Evolutionary conservation across 2,888 invertebrate species (phyloP).

Genomic region (Tigriopus californicus): DNA sequence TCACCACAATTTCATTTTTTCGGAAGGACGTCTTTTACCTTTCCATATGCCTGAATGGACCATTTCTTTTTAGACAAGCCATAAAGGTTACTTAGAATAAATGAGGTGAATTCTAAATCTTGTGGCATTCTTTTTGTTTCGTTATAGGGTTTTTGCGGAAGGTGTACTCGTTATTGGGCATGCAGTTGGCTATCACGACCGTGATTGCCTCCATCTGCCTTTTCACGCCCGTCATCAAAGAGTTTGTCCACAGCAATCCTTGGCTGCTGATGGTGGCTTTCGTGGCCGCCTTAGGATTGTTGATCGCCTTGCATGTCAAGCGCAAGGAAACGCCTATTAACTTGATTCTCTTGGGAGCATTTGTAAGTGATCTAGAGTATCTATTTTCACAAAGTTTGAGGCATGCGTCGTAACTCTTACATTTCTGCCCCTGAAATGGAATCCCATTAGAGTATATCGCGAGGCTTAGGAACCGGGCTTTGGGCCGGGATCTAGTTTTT

Average conservation of each 20-base stretch:
- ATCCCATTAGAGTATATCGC: no score
- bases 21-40: no score
- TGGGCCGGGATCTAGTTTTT: no score
- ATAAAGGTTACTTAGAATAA: not conserved
- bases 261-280: conserved; percentile 47
- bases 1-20: no score
- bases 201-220: conserved; percentile 19
- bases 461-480: no score
- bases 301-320: conserved; percentile 50
- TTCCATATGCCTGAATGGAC: no score
- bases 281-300: conserved; percentile 41
- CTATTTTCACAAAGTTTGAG: conserved; percentile 6
- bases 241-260: conserved; percentile 19
- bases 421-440: conserved; percentile 62
- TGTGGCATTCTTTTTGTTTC: conserved; percentile 11
- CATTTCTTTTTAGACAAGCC: not conserved
- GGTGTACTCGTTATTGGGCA: conserved; percentile 58
- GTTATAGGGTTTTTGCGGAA: conserved; percentile 53
- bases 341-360: conserved; percentile 46
- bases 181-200: conserved; percentile 51
- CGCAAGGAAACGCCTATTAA: conserved; percentile 57
- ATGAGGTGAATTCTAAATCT: no score
- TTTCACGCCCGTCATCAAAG: conserved; percentile 20
- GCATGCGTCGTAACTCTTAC: no score
- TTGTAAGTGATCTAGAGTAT: no score